Percentiles rank a stretch among this genome's conserved stretches.
Conservation (phyloP, 1,140 invertebrate species). For the Elysia chlorotica region DNA sequence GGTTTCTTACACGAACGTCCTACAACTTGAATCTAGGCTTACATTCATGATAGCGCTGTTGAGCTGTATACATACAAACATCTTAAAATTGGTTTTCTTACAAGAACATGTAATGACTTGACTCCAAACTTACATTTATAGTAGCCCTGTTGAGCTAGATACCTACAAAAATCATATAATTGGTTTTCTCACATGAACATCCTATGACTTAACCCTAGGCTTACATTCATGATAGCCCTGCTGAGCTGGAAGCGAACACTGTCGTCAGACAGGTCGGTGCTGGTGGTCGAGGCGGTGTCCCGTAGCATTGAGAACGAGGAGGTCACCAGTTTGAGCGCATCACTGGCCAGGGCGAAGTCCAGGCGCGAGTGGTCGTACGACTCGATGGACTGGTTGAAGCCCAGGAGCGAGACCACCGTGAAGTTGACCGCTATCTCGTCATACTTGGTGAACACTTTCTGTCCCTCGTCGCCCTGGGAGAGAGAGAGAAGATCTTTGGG, state of each 20-base stretch:
- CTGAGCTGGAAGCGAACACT: constrained; percentile 16
- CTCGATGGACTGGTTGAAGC: constrained; percentile 25
- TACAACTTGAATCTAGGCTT: too few relatives aligned
- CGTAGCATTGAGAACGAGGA: background rate
- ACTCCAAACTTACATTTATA: background rate
- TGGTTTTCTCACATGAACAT: background rate
- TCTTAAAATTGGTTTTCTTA: too few relatives aligned
- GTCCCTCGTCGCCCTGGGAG: constrained; percentile 39
- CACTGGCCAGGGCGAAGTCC: constrained; percentile 31
- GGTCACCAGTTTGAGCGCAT: constrained; percentile 31
- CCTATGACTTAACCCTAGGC: background rate
- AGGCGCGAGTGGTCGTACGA: background rate
- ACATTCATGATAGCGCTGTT: too few relatives aligned
- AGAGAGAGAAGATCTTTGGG: too few relatives aligned
- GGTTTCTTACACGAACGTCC: too few relatives aligned
- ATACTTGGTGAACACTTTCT: constrained; percentile 33
- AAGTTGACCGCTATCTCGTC: constrained; percentile 49
- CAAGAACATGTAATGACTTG: too few relatives aligned
- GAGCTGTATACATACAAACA: too few relatives aligned
- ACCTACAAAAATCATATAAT: background rate
- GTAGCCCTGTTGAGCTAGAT: background rate
- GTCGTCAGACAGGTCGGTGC: background rate
- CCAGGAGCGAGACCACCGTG: constrained; percentile 43
- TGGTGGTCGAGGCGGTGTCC: background rate
- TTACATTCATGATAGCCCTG: constrained; percentile 25